Evolutionary conservation across 2,113 vertebrate genomes (phyloP).

Genomic region (Sapayoa aenigma): DNA sequence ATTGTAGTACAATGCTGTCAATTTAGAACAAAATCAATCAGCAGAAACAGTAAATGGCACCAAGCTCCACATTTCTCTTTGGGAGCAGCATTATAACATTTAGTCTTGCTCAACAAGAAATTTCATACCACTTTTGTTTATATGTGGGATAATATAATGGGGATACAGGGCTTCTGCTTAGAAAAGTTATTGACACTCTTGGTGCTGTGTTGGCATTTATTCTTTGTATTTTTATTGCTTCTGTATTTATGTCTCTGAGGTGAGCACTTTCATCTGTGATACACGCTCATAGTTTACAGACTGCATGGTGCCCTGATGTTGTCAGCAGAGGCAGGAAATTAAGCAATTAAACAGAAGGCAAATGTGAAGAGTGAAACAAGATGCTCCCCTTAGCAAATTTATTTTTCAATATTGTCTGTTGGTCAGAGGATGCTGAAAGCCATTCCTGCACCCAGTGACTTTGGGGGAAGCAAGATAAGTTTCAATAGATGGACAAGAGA

Average conservation of each 20-base stretch:
- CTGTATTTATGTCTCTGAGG: constrained; percentile 39
- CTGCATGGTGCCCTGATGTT: background rate
- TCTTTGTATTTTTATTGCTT: constrained; percentile 46
- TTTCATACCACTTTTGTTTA: constrained; percentile 37
- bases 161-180: background rate
- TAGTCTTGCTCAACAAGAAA: constrained; percentile 20
- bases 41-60: constrained; percentile 23
- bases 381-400: background rate
- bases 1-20: constrained; percentile 8
- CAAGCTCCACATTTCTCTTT: background rate
- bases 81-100: background rate
- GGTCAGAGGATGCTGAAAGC: background rate
- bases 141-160: constrained; percentile 8
- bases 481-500: background rate
- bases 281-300: background rate
- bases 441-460: background rate
- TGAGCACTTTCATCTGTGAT: constrained; percentile 6
- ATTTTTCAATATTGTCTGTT: background rate
- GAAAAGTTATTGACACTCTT: constrained; percentile 32
- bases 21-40: constrained; percentile 38
- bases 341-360: constrained; percentile 10
- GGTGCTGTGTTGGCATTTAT: constrained; percentile 37
- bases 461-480: background rate
- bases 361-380: background rate
- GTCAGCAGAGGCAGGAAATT: constrained; percentile 16